These are phyloP conservation scores for Apostichopus californicus DNA, from an alignment of 35 echinoderm and acorn worm genomes.

Conservation along the genomic window DNA sequence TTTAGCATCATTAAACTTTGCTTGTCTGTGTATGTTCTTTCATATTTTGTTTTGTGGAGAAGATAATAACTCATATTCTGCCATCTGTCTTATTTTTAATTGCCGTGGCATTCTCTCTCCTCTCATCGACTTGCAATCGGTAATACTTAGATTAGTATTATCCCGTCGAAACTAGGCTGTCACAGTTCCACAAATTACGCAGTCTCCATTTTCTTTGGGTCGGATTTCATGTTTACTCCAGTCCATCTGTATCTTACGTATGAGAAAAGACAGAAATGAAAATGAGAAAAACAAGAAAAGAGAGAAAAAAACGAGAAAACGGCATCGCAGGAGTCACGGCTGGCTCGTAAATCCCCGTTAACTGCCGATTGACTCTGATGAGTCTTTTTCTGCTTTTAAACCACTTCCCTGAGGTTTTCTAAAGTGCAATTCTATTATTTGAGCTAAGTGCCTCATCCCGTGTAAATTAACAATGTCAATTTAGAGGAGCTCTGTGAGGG, in stretches of 20 bases:
- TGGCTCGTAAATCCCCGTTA: not conserved
- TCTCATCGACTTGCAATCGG: not conserved
- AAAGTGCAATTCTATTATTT: conserved; percentile 13
- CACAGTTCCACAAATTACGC: not conserved
- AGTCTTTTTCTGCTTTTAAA: not conserved
- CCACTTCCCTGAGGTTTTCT: not conserved
- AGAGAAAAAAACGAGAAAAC: not conserved
- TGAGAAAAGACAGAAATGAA: not conserved
- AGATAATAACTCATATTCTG: no score
- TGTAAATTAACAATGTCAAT: not conserved
- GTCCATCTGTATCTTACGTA: not conserved
- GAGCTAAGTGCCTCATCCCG: not conserved
- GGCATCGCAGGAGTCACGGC: not conserved
- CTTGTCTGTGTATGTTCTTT: no score
- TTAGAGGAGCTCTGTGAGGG: not conserved
- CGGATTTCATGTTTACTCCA: conserved; percentile 14
- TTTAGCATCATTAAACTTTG: no score
- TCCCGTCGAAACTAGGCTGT: not conserved
- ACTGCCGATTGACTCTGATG: not conserved
- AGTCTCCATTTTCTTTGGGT: conserved; percentile 18
- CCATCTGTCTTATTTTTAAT: not conserved
- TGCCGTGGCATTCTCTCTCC: not conserved
- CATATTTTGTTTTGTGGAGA: no score
- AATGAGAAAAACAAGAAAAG: no score
- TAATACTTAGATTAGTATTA: not conserved